Percentiles rank a stretch among this genome's conserved stretches.
These are phyloP conservation scores for Cheilosia urbana DNA, from an alignment of 2,888 invertebrate species.

Conservation along the genomic window DNA sequence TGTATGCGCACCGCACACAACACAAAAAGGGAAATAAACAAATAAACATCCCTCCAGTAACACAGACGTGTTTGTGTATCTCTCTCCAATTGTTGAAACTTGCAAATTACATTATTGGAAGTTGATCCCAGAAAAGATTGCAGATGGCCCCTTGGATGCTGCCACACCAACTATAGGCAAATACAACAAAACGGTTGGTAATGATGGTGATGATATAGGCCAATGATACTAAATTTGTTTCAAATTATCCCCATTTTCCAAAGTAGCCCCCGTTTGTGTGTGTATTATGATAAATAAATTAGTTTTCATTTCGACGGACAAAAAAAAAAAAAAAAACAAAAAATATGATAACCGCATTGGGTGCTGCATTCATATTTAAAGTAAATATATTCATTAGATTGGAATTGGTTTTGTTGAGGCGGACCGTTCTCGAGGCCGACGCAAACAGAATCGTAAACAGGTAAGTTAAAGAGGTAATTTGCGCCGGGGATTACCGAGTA, in stretches of 20 bases:
- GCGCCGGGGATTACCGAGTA: constrained; percentile 57
- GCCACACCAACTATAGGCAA: not conserved
- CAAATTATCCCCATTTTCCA: constrained; percentile 55
- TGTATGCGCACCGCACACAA: constrained; percentile 48
- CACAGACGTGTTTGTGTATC: not conserved
- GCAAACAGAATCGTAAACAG: constrained; percentile 67
- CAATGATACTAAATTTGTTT: constrained; percentile 75
- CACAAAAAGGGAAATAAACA: constrained; percentile 4
- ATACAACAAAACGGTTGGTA: not conserved
- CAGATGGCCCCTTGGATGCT: constrained; percentile 43
- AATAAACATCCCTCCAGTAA: not conserved
- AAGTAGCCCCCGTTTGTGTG: constrained; percentile 47
- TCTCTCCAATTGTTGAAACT: constrained; percentile 49
- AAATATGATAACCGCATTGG: constrained; percentile 1
- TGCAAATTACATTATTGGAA: constrained; percentile 75
- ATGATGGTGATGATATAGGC: constrained; percentile 33
- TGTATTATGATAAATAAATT: constrained; percentile 72
- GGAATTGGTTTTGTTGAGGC: constrained; percentile 50
- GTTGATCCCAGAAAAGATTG: constrained; percentile 72
- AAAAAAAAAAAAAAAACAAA: too few relatives aligned
- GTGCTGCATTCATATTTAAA: constrained; percentile 66
- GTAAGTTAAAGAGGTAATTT: constrained; percentile 67
- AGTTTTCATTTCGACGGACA: constrained; percentile 53
- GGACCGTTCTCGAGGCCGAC: constrained; percentile 5
- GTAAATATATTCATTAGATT: constrained; percentile 74